These are phyloP conservation scores for Epinotia ramella DNA, from an alignment of 2,888 invertebrate genomes.

Conservation along the genomic window DNA sequence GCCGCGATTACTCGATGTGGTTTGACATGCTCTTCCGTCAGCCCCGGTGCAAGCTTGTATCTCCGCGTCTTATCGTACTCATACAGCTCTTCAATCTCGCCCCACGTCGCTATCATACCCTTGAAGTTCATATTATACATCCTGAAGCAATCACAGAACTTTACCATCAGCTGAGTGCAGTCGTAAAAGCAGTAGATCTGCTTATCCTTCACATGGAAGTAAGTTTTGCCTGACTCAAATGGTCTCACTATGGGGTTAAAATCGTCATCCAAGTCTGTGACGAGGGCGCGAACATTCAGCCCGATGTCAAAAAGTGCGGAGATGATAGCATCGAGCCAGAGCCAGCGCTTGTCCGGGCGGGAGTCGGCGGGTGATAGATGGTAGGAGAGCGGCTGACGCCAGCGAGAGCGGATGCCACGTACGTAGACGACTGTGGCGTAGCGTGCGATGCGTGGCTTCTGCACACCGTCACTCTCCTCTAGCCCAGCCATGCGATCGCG, in stretches of 20 bases:
- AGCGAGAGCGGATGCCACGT: conserved; percentile 19
- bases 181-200: conserved; percentile 30
- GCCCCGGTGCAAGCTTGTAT: background rate
- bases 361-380: background rate
- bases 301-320: conserved; percentile 9
- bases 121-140: background rate
- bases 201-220: conserved; percentile 1
- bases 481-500: conserved; percentile 23
- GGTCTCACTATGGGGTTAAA: background rate
- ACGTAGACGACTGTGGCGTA: conserved; percentile 12
- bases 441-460: conserved; percentile 16
- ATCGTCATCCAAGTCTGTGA: conserved; percentile 17
- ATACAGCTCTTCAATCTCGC: conserved; percentile 10
- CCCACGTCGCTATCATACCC: conserved; percentile 22
- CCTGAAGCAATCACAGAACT: conserved; percentile 11
- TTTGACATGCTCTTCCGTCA: background rate
- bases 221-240: background rate
- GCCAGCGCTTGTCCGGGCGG: background rate
- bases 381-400: conserved; percentile 35
- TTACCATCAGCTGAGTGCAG: conserved; percentile 19
- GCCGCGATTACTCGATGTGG: background rate
- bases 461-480: conserved; percentile 7
- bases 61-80: conserved; percentile 21
- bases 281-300: conserved; percentile 24
- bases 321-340: conserved; percentile 8